Base-by-base conservation (phyloP, 2,113 vertebrate species). In the Conger conger region DNA sequence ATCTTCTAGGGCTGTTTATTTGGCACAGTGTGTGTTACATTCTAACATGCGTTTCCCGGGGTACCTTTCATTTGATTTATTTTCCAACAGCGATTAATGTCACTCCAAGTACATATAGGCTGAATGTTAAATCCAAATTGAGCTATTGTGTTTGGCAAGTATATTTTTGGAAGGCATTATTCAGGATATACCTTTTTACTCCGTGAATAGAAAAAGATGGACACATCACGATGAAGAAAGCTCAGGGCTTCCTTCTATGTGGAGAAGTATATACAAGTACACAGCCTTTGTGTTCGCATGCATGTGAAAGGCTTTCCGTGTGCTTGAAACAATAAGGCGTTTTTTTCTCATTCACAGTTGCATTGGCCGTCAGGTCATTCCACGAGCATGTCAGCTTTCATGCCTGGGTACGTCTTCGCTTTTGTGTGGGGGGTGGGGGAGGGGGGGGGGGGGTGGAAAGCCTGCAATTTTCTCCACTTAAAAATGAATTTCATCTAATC, bases 401-500 rank as follows among this genome's bases (percentile, higher is more conserved):
- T 88, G 92, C 88, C 87, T 88, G 87, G 86, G 85, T 87, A 79
- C 83, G 16, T 45, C 85, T 84, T 78, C 84, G 86, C 63, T 82
- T 91, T 89, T 87, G 83, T 88, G 82, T 86, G 88, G 57, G 54
- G 53, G n/a, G 77, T 45, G 78, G 63, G 76, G 84, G 86, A 85
- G 84, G 73, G 16, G 83, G 20, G 63, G 76, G 54, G 79, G 76
- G 88, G 77, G 53, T 50, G 86, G 82, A 80, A 86, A 88, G 81
- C 83, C 90, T 89, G 92, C 91, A 90, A 91, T 89, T 92, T 90
- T 89, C 89, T 87, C 87, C 85, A 89, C 90, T 92, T 91, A 90
- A 88, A 93, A 93, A 93, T 88, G 90, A 90, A 93, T 94, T 92
- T 91, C 92, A 91, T 95, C 91, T 94, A 93, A 95, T 94, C 93